These are phyloP conservation scores for Psephotus haematonotus DNA, from an alignment of 2,113 vertebrate species.

Conservation along the genomic window DNA sequence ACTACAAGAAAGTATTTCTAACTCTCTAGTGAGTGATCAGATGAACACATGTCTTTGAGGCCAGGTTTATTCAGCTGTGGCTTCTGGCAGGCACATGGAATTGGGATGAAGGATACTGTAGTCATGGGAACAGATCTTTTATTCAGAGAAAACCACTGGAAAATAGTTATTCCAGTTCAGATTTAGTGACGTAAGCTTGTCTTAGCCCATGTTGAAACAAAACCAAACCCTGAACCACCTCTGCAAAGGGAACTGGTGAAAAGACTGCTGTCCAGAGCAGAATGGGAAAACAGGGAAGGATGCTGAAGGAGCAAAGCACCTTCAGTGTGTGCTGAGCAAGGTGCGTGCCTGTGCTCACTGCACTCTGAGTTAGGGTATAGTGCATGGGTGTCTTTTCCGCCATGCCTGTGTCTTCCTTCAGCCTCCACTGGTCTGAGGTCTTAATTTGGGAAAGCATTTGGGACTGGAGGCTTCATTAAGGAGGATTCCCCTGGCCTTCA, in stretches of 20 bases:
- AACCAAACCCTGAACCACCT: neutral
- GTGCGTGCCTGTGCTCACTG: neutral
- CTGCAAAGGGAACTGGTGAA: neutral
- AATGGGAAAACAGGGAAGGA: neutral
- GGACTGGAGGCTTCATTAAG: conserved; percentile 4
- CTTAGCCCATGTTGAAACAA: neutral
- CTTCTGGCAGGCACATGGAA: neutral
- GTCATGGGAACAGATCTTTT: conserved; percentile 1
- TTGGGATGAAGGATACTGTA: neutral
- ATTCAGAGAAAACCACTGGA: neutral
- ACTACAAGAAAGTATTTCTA: neutral
- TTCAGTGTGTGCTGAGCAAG: neutral
- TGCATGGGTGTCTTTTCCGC: accelerated
- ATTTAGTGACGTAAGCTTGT: neutral
- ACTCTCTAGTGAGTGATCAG: conserved; percentile 6
- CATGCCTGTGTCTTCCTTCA: neutral
- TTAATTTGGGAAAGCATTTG: neutral
- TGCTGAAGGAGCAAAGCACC: neutral
- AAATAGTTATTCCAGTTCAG: neutral
- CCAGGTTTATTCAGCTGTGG: conserved; percentile 46
- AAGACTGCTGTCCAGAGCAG: neutral
- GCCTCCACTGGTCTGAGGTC: neutral
- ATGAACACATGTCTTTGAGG: neutral
- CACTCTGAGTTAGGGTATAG: neutral
- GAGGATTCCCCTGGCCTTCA: neutral